phyloP scores from a whole-genome alignment of 2,797 vertebrate species.

The Somateria mollissima region DNA sequence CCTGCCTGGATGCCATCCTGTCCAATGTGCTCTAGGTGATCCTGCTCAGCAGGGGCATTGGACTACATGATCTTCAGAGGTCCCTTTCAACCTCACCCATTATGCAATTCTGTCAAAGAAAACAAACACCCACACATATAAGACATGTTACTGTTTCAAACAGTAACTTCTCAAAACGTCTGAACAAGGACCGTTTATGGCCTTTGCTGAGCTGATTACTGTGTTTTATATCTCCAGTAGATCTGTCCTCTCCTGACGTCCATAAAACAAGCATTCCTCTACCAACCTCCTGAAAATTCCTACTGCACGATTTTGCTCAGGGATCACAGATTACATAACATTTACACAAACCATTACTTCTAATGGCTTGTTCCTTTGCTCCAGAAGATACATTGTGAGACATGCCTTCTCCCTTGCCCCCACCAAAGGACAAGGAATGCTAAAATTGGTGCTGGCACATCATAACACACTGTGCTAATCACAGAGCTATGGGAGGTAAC shows the following conservation, averaged over 20 bases:
- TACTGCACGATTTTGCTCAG: not conserved
- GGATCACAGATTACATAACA: not conserved
- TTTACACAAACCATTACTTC: not conserved
- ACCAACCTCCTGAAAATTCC: not conserved
- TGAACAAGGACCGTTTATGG: not conserved
- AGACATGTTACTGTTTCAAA: not conserved
- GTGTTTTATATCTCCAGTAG: not conserved
- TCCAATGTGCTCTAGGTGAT: too few species aligned
- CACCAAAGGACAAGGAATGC: not conserved
- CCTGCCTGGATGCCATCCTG: too few species aligned
- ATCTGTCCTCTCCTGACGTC: not conserved
- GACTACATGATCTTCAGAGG: too few species aligned
- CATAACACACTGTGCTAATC: not conserved
- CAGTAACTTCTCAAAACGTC: not conserved
- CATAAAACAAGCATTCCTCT: not conserved
- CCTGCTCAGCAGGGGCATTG: too few species aligned
- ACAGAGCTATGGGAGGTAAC: not conserved
- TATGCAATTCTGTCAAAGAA: not conserved
- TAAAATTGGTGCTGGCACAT: not conserved
- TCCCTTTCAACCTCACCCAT: too few species aligned
- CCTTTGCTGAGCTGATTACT: not conserved
- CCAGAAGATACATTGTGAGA: not conserved
- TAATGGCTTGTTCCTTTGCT: not conserved
- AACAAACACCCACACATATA: not conserved
- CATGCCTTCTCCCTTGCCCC: fast-evolving